phyloP scores from a whole-genome alignment of 2,888 invertebrate genomes.

The Schizaphis graminum region DNA sequence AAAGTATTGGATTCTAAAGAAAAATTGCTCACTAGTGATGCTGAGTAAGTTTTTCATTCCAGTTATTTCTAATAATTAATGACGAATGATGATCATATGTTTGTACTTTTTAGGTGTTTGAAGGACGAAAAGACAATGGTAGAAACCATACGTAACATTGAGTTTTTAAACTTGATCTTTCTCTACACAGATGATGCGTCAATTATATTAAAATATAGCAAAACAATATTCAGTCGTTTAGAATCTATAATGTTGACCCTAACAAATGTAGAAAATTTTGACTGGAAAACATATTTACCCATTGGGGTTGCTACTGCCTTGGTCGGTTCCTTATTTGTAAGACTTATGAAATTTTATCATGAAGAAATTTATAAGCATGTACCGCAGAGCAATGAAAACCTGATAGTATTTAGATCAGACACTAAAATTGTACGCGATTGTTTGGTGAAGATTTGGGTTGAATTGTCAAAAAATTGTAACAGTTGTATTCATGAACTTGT shows the following conservation, averaged over 20 bases:
- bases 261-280: constrained; percentile 22
- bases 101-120: constrained; percentile 43
- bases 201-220: constrained; percentile 51
- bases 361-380: constrained; percentile 46
- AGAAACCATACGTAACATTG: constrained; percentile 46
- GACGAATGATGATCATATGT: not conserved
- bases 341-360: constrained; percentile 50
- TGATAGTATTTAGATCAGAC: constrained; percentile 36
- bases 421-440: constrained; percentile 47
- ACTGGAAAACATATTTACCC: constrained; percentile 42
- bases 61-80: not conserved
- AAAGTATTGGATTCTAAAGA: constrained; percentile 48
- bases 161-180: constrained; percentile 56
- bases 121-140: constrained; percentile 38
- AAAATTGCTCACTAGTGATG: constrained; percentile 44
- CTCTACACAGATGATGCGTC: constrained; percentile 12
- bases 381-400: constrained; percentile 1
- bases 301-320: constrained; percentile 38
- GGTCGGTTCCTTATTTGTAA: constrained; percentile 37
- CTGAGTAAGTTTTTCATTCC: constrained; percentile 22
- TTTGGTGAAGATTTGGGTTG: constrained; percentile 53
- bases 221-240: constrained; percentile 38
- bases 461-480: constrained; percentile 29
- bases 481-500: constrained; percentile 60
- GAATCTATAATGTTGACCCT: constrained; percentile 28